Percentiles rank a stretch among this genome's conserved stretches.
Conservation (phyloP, 2,113 vertebrate species). For the Microcebus ravelobensis region DNA sequence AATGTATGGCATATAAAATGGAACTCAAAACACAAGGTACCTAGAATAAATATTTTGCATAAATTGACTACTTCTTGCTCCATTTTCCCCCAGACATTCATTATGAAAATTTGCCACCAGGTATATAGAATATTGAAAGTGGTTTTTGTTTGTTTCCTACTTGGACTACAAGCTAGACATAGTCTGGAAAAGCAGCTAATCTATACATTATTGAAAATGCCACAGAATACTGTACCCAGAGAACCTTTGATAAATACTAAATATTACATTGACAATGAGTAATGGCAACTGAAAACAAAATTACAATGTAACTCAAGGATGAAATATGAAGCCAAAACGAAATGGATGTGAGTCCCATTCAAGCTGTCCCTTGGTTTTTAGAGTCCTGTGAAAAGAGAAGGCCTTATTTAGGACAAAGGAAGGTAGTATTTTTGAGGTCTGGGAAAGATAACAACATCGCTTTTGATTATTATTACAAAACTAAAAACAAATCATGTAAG, state of each 20-base stretch:
- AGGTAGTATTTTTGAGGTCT: constrained; percentile 27
- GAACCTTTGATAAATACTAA: constrained; percentile 58
- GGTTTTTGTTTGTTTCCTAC: constrained; percentile 15
- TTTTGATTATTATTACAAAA: constrained; percentile 14
- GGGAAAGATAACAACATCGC: not conserved
- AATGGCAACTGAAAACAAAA: constrained; percentile 59
- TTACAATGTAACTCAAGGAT: constrained; percentile 56
- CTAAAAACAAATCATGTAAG: not conserved
- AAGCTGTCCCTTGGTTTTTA: not conserved
- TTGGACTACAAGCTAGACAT: constrained; percentile 51
- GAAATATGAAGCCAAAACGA: constrained; percentile 68
- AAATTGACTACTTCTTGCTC: constrained; percentile 1
- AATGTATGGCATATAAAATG: constrained; percentile 35
- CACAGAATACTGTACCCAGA: constrained; percentile 34
- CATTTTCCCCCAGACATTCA: constrained; percentile 4
- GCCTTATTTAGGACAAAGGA: constrained; percentile 26
- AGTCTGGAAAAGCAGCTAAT: constrained; percentile 42
- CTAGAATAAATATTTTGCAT: constrained; percentile 42
- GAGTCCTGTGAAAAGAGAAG: not conserved
- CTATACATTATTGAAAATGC: constrained; percentile 65
- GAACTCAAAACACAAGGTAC: constrained; percentile 24
- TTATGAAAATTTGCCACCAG: constrained; percentile 41
- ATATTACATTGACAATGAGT: constrained; percentile 55
- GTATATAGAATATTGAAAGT: constrained; percentile 23
- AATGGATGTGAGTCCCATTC: not conserved